These are phyloP conservation scores for Lepidurus apus DNA, from an alignment of 1,140 invertebrate species.

Conservation along the genomic window DNA sequence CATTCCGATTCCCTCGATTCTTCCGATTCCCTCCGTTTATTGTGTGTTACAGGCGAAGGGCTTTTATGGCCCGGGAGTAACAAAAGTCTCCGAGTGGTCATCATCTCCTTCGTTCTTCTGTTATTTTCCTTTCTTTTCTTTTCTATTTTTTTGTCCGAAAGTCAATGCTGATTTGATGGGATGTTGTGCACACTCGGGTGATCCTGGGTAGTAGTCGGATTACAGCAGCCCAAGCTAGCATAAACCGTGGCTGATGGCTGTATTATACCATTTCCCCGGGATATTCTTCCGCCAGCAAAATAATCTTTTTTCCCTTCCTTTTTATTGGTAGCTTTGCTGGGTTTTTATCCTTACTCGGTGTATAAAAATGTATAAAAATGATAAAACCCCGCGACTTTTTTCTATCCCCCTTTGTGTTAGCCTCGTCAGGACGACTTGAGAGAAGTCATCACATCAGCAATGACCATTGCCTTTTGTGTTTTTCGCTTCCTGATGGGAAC, in stretches of 20 bases:
- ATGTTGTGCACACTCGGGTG: neutral
- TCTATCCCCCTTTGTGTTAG: too few species aligned
- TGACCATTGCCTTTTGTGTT: neutral
- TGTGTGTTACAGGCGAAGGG: constrained; percentile 13
- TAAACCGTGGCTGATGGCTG: constrained; percentile 18
- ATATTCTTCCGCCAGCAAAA: neutral
- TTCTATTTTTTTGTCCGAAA: neutral
- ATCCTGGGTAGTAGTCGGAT: neutral
- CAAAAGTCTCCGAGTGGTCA: too few species aligned
- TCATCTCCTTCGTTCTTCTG: neutral
- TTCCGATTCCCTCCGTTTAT: neutral
- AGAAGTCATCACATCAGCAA: neutral
- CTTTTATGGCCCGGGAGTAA: neutral
- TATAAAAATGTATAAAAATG: too few species aligned
- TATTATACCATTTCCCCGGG: neutral
- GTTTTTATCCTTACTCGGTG: too few species aligned
- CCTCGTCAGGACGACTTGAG: neutral
- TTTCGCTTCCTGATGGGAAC: neutral
- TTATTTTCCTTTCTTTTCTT: neutral
- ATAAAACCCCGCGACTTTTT: too few species aligned
- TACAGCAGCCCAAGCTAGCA: neutral
- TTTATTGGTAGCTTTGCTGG: too few species aligned
- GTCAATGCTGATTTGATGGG: constrained; percentile 19
- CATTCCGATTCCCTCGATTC: too few species aligned
- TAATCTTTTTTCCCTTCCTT: neutral